phyloP scores from a whole-genome alignment of 2,797 vertebrate genomes.

The Huso huso region DNA sequence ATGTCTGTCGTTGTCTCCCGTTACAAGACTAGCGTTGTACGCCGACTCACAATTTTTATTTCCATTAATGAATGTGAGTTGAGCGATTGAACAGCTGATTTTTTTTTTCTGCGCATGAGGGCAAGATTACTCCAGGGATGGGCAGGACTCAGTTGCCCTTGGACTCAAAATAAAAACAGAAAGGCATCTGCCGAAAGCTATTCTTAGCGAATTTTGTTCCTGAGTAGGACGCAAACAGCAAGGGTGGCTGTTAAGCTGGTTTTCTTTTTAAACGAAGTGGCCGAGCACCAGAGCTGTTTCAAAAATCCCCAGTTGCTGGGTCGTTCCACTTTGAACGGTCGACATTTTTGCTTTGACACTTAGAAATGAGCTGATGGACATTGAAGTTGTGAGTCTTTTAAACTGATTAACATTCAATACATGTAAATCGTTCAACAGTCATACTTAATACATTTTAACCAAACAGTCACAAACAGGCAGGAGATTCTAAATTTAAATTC shows the following conservation, averaged over 20 bases:
- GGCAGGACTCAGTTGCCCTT: slow-evolving; percentile 58
- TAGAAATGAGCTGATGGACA: slow-evolving; percentile 17
- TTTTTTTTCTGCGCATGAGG: neutral
- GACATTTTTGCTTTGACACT: slow-evolving; percentile 5
- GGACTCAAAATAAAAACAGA: slow-evolving; percentile 62
- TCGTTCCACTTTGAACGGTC: slow-evolving; percentile 1
- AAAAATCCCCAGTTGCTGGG: neutral
- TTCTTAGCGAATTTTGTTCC: slow-evolving; percentile 63
- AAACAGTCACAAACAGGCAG: no score
- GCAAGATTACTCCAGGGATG: slow-evolving; percentile 23
- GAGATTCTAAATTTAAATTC: no score
- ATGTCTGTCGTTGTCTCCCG: no score
- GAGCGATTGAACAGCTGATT: slow-evolving; percentile 3
- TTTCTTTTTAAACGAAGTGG: slow-evolving; percentile 14
- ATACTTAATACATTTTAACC: no score
- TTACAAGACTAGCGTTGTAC: no score
- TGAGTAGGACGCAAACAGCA: slow-evolving; percentile 31
- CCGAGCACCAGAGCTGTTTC: neutral
- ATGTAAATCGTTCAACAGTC: slow-evolving; percentile 4
- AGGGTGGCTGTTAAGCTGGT: slow-evolving; percentile 28
- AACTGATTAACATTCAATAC: slow-evolving; percentile 8
- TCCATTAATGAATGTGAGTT: neutral
- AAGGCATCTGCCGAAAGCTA: slow-evolving; percentile 65
- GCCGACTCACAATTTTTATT: neutral
- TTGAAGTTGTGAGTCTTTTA: slow-evolving; percentile 15